Conservation (phyloP, 2,797 vertebrate genomes). For the Strix occidentalis region DNA sequence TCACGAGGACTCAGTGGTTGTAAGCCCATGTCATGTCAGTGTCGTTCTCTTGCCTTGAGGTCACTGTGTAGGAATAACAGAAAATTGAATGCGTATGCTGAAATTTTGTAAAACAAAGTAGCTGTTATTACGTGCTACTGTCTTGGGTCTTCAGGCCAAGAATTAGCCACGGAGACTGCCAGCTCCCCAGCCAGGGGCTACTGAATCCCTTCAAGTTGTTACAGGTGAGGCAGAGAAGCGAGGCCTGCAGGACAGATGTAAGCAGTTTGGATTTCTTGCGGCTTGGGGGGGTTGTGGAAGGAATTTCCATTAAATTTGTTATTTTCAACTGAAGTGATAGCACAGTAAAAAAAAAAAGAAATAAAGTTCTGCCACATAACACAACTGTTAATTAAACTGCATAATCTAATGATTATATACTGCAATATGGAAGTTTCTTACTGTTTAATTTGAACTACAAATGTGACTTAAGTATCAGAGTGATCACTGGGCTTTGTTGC, state of each 20-base stretch:
- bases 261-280: not conserved
- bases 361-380: not conserved
- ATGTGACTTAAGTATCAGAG: not conserved
- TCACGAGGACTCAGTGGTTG: not conserved
- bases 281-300: not conserved
- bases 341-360: not conserved
- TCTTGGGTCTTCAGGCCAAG: not conserved
- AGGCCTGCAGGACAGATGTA: not conserved
- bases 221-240: not conserved
- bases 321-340: not conserved
- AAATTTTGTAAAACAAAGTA: not conserved
- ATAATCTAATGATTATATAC: too few species aligned
- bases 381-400: not conserved
- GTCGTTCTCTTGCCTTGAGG: not conserved
- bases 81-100: not conserved
- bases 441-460: not conserved
- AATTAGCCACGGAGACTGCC: not conserved
- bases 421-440: not conserved
- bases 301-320: not conserved
- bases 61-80: not conserved
- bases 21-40: rapidly evolving
- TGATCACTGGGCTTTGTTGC: not conserved
- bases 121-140: rapidly evolving
- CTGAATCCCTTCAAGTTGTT: not conserved
- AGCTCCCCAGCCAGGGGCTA: not conserved